Evolutionary conservation across 2,113 vertebrate species (phyloP), one percentile per base, ranked within the genome.

Genomic region (Emydocephalus ijimae): DNA sequence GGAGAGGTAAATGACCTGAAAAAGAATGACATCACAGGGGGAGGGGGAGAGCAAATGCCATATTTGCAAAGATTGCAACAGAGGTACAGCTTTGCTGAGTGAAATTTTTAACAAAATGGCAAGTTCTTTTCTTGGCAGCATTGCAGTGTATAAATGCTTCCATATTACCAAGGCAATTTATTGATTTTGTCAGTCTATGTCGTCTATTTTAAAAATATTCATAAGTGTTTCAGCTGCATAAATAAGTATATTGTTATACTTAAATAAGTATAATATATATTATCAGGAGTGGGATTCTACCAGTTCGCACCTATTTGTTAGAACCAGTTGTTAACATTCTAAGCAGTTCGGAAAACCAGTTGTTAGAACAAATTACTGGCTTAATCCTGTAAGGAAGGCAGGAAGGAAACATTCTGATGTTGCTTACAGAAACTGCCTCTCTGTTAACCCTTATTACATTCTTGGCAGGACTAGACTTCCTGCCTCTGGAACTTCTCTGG

Each of bases 51-150:
- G 81, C 87, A 56, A 0, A 0, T 91, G 21, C 90, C 74, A 43
- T 0, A 0, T 92, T 64, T 93, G 85, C 91, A 0, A 23, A 85
- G 61, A 55, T 96, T 92, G 29, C 94, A 85, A 4, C 94, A 93
- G 50, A 54, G 87, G 55, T 64, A 52, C 59, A 59, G 4, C 0
- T 43, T 91, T 69, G 90, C 14, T 74, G 24, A 15, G 39, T 87
- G 34, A 2, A 92, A 15, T 89, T 74, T 90, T 90, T 8, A 29
- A 1, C 92, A 90, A 48, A 29, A 9, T 61, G 26, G 74, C 50
- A 91, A 24, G 14, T 52, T 85, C 39, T 92, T 87, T 34, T 21
- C 45, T 34, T 2, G n/a, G 45, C 0, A 81, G 34, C 34, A 43
- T 81, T 81, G 34, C 34, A 39, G 69, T 18, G 23, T 56, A 45